Base-by-base conservation (phyloP, 2,888 invertebrate species). In the Ariolimax columbianus region DNA sequence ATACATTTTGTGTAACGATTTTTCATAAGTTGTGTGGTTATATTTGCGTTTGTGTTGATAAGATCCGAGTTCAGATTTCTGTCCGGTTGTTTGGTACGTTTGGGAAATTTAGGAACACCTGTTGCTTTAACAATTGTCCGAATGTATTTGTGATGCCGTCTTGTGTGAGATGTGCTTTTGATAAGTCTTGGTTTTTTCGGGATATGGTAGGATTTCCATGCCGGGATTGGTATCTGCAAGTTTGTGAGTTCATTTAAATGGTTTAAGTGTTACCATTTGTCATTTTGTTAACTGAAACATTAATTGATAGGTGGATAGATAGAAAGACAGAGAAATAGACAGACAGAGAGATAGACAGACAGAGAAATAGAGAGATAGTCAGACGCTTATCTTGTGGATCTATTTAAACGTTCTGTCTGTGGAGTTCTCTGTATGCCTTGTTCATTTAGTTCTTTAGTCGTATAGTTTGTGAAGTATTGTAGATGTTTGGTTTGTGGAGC, bases 321-420 rank as follows among this genome's bases (percentile, higher is more conserved):
- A 59, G 59, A 59, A 17, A 59, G 59, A 59, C 23, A 59, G 59
- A 59, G 9, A 59, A 33, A 66, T 66, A 66, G 66, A 66, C 33
- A 66, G 66, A 66, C 33, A 66, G 66, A 66, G n/a, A 66, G 66
- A 66, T 66, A 66, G 66, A 66, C 33, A 66, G 66, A 66, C 23
- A 59, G 59, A 59, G 9, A 59, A 26, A 59, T 59, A 59, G 59
- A 59, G 9, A 59, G 59, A 59, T 59, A 59, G 59, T 17, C 23
- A 59, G 59, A 59, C 23, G 23, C 17, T 17, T 59, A 59, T 11
- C 9, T 59, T 17, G 59, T 59, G 23, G 59, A 59, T 59, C 9
- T 11, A 59, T 59, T 17, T 59, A 59, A 26, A 59, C 26, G 23
- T 6, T 17, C 26, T 17, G 59, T 17, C 26, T 17, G 59, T n/a